Evolutionary conservation across 2,888 invertebrate species (phyloP), one percentile per base, ranked within the genome.

Genomic region (Galeopsomyia nigrocyanea): DNA sequence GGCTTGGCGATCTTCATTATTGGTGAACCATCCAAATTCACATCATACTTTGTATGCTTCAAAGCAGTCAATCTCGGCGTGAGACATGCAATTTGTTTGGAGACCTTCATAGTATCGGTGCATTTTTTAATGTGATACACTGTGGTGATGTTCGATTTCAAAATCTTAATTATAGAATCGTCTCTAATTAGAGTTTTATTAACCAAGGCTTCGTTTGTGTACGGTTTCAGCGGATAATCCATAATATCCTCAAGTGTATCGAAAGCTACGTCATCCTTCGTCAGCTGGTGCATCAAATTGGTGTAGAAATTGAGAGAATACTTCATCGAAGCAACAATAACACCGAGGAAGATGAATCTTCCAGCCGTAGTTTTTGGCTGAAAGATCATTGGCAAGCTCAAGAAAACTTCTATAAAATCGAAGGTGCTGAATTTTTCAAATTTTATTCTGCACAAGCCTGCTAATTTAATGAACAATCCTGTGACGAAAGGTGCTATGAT

Each of bases 1-100:
- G 64, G 64, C 55, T 64, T 46, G 21, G 64, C 63, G 2, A 64
- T 64, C 17, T 64, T 64, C 14, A 53, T 39, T 19, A 64, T 53
- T 16, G 14, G 14, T 0, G 19, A 19, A 9, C 39, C 16, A 26
- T 51, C 63, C 0, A 7, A 3, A 31, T 31, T 7, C 3, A 7
- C 7, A 7, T 5, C 31, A 31, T 3, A 3, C 31, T 31, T 31
- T 31, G 7, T 3, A 31, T 31, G 7, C 7, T 31, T 31, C 7
- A 5, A 3, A 31, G 31, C 31, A 31, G 3, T 31, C 3, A 31
- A 3, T 7, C 7, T 31, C 3, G 31, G 31, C 31, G 31, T 31
- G 31, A 31, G 3, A 7, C 31, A 31, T 5, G 31, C 31, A 7
- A 31, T 7, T 31, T 31, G 31, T 31, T 7, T 31, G 31, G 31